phyloP scores from a whole-genome alignment of 1,140 invertebrate genomes.

The Diachasmimorpha longicaudata region DNA sequence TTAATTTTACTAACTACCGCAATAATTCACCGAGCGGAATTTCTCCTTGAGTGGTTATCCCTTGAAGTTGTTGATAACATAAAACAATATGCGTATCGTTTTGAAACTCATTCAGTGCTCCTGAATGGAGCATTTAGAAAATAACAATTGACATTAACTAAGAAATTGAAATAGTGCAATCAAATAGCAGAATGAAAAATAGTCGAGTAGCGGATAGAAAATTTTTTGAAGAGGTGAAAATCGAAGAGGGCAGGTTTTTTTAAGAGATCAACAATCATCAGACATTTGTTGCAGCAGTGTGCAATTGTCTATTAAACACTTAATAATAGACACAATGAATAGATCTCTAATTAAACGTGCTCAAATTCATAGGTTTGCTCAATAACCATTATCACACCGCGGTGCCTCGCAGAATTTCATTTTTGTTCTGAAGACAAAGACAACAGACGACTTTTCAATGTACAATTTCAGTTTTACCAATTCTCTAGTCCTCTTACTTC shows the following conservation, averaged over 20 bases:
- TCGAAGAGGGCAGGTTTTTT: too few relatives aligned
- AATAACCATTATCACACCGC: slow-evolving; percentile 16
- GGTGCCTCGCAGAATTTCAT: slow-evolving; percentile 3
- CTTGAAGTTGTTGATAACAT: too few relatives aligned
- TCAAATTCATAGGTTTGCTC: slow-evolving; percentile 17
- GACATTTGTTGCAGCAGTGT: too few relatives aligned
- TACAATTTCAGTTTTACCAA: neutral
- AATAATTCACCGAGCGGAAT: too few relatives aligned
- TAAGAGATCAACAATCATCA: too few relatives aligned
- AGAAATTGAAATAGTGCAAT: neutral
- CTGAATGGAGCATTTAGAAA: too few relatives aligned
- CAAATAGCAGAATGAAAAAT: neutral
- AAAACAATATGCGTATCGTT: too few relatives aligned
- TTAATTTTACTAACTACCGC: too few relatives aligned
- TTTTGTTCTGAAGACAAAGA: neutral
- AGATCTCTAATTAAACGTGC: slow-evolving; percentile 9
- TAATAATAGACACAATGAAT: neutral
- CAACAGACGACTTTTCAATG: neutral
- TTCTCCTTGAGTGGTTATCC: too few relatives aligned
- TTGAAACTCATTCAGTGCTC: too few relatives aligned
- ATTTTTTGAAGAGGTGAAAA: too few relatives aligned
- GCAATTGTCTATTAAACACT: too few relatives aligned
- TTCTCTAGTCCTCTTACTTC: neutral
- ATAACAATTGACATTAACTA: neutral
- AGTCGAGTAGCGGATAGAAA: neutral